Percentiles rank a stretch among this genome's conserved stretches.
These are phyloP conservation scores for Plemyria rubiginata DNA, from an alignment of 2,888 invertebrate genomes.

Conservation along the genomic window DNA sequence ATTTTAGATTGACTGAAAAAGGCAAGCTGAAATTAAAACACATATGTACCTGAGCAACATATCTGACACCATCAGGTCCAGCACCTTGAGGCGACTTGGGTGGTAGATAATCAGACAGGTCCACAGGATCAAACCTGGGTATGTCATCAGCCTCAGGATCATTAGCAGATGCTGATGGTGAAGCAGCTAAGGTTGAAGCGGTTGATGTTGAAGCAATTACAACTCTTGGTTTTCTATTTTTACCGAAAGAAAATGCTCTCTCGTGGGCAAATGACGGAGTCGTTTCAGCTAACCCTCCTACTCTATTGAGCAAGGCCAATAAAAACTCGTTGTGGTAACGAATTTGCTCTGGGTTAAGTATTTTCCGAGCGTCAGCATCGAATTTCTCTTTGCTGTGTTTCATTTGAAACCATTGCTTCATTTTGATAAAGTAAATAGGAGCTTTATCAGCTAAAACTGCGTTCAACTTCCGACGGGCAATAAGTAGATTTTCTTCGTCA, in stretches of 20 bases:
- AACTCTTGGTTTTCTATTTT: conserved; percentile 65
- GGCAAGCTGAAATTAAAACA: not conserved
- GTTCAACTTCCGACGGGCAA: conserved; percentile 85
- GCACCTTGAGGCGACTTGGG: conserved; percentile 82
- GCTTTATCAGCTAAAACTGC: conserved; percentile 88
- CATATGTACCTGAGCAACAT: conserved; percentile 71
- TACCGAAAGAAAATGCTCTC: conserved; percentile 69
- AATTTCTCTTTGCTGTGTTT: conserved; percentile 93
- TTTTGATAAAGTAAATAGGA: conserved; percentile 88
- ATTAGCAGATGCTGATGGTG: conserved; percentile 64
- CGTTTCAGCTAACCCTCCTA: conserved; percentile 79
- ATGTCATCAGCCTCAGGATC: conserved; percentile 78
- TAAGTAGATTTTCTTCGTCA: conserved; percentile 63
- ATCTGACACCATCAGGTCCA: conserved; percentile 78
- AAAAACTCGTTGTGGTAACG: conserved; percentile 94
- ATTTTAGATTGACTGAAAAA: too few species aligned
- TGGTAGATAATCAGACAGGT: conserved; percentile 85
- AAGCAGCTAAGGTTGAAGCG: conserved; percentile 47
- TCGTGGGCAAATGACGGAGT: conserved; percentile 74
- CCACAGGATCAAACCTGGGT: conserved; percentile 85
- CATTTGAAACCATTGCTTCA: conserved; percentile 90
- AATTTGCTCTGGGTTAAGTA: conserved; percentile 90
- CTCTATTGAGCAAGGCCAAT: conserved; percentile 91
- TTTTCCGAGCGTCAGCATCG: conserved; percentile 90
- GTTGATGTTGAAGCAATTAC: conserved; percentile 25